Base-by-base conservation (phyloP, 23 tunicate genomes). In the Halocynthia aurantium region DNA sequence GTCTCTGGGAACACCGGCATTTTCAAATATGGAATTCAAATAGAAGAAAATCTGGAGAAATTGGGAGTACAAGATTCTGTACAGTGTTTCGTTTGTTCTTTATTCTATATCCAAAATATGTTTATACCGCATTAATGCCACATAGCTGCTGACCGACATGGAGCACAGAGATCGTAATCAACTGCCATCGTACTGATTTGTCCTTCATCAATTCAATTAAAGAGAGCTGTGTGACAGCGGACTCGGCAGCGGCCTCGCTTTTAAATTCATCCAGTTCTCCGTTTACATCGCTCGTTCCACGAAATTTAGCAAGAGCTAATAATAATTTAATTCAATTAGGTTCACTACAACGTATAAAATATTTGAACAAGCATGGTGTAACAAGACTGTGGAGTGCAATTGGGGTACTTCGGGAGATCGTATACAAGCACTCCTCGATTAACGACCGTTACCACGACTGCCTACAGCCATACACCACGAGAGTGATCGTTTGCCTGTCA, bases 41-140 rank as follows among this genome's bases (percentile, higher is more conserved):
- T 96, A 96, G 84, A 85, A 96, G 81, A 96, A 96, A 13, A 96
- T 82, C 98, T 92, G 66, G 51, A 77, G 53, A 13, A 6, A 75
- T 19, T 4, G 2, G 4, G 5, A n/a, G 31, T 19, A 68, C 13
- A 15, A 15, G 17, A 58, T 13, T 58, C 15, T 15, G n/a, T 4
- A 58, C 15, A 58, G 44, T 31, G 44, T 31, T 31, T 31, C 44
- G 2, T 31, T 31, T 31, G 4, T 31, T 31, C 44, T 31, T 31
- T 31, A 31, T 31, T 31, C 44, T 31, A 31, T 31, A 31, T 31
- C 44, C 44, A 0, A 31, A 31, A 31, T 31, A 31, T 12, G 19
- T n/a, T 50, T 31, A 54, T 74, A 74, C 78, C 52, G 71, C 71
- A 61, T 62, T 77, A 31, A 77, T 77, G 44, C 85, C 85, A 10